These are phyloP conservation scores for Malurus elegans DNA, from an alignment of 2,113 vertebrate species.

Conservation along the genomic window DNA sequence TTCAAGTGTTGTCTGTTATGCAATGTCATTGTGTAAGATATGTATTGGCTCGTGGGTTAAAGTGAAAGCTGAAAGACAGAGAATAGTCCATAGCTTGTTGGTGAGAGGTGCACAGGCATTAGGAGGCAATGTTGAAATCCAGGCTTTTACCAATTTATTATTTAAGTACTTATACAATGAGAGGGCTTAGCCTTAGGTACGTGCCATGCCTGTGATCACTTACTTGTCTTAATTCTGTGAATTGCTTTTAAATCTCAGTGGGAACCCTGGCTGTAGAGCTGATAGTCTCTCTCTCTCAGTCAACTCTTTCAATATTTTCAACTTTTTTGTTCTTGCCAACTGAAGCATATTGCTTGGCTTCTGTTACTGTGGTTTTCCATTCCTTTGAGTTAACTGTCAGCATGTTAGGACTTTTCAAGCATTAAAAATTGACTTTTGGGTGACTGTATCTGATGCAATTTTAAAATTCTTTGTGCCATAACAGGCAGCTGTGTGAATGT, in stretches of 20 bases:
- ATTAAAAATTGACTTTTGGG: neutral
- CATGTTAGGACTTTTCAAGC: neutral
- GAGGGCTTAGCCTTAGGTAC: neutral
- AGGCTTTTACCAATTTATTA: neutral
- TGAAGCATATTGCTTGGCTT: neutral
- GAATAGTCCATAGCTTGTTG: neutral
- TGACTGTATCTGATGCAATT: neutral
- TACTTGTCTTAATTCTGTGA: neutral
- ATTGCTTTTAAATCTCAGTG: neutral
- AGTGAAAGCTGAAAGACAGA: neutral
- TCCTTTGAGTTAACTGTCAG: neutral
- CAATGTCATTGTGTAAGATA: neutral
- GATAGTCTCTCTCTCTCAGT: neutral
- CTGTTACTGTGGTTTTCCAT: neutral
- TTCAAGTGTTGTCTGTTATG: neutral
- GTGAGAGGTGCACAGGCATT: neutral
- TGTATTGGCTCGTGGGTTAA: neutral
- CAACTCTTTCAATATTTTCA: neutral
- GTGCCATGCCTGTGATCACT: neutral
- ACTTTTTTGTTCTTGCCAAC: neutral
- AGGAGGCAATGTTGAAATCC: neutral
- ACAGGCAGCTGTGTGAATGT: neutral
- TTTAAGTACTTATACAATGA: neutral
- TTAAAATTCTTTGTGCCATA: neutral
- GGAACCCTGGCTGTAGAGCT: neutral